Conservation (phyloP, 2,797 vertebrate species). For the Poecilia gillii region DNA sequence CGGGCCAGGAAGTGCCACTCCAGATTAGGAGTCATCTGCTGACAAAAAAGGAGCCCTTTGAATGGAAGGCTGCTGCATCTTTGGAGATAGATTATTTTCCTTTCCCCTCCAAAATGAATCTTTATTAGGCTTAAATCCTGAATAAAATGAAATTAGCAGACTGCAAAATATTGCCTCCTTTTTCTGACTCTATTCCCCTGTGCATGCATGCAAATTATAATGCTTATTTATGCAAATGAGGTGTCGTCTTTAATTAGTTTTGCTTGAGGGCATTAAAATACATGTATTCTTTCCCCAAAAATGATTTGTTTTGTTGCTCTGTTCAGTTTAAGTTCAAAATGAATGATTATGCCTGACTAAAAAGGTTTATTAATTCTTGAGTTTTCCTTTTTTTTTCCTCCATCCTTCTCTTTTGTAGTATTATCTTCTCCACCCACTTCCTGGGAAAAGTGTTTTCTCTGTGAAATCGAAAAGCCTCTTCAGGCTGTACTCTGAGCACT, state of each 20-base stretch:
- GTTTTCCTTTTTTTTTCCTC: conserved; percentile 54
- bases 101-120: conserved; percentile 86
- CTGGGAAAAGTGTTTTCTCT: conserved; percentile 67
- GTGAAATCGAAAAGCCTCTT: conserved; percentile 82
- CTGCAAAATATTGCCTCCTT: conserved; percentile 89
- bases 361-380: conserved; percentile 85
- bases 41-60: conserved; percentile 83
- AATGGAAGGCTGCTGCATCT: conserved; percentile 84
- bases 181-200: conserved; percentile 85
- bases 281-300: conserved; percentile 89
- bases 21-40: conserved; percentile 85
- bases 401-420: conserved; percentile 69
- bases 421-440: conserved; percentile 83
- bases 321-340: conserved; percentile 86
- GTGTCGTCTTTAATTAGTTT: conserved; percentile 92
- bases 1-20: conserved; percentile 84
- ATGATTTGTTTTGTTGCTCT: conserved; percentile 89
- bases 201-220: conserved; percentile 89
- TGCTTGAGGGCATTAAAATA: conserved; percentile 90
- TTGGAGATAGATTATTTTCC: conserved; percentile 88
- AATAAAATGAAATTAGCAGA: conserved; percentile 90
- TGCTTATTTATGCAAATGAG: conserved; percentile 90
- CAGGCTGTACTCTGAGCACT: conserved; percentile 68
- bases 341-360: conserved; percentile 83
- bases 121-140: conserved; percentile 89